phyloP scores from a whole-genome alignment of 1,140 invertebrate genomes.

The Zaprionus kolodkinae region DNA sequence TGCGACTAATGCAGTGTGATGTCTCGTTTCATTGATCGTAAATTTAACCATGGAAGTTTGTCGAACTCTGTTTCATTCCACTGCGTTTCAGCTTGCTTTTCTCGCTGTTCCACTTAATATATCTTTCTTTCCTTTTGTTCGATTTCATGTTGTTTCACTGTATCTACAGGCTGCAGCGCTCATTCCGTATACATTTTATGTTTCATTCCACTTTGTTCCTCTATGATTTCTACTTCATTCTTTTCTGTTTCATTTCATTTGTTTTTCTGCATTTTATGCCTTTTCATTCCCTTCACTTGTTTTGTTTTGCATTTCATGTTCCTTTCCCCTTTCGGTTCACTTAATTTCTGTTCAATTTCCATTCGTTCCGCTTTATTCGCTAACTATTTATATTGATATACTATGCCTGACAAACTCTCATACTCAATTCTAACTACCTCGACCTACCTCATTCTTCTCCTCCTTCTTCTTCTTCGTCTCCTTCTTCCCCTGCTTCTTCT shows the following conservation, averaged over 20 bases:
- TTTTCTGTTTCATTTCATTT: neutral
- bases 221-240: no score
- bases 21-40: conserved; percentile 51
- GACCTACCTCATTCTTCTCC: neutral
- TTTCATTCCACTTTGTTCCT: neutral
- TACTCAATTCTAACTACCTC: neutral
- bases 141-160: neutral
- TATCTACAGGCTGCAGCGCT: conserved; percentile 12
- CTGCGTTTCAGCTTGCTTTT: neutral
- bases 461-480: neutral
- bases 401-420: neutral
- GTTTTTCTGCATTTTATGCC: neutral
- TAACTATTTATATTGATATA: conserved; percentile 1
- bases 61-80: conserved; percentile 12
- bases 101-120: no score
- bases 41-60: conserved; percentile 62
- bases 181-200: neutral
- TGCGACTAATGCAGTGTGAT: conserved; percentile 25
- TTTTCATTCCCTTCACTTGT: no score
- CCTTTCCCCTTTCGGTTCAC: neutral
- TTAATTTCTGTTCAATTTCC: neutral
- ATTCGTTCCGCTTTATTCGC: neutral
- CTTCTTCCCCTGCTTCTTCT: neutral
- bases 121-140: no score
- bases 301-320: neutral